A percentile compares a stretch with the other conserved stretches of the same genome.
These are phyloP conservation scores for Threskiornis aethiopicus DNA, from an alignment of 2,797 vertebrate genomes.

Conservation along the genomic window DNA sequence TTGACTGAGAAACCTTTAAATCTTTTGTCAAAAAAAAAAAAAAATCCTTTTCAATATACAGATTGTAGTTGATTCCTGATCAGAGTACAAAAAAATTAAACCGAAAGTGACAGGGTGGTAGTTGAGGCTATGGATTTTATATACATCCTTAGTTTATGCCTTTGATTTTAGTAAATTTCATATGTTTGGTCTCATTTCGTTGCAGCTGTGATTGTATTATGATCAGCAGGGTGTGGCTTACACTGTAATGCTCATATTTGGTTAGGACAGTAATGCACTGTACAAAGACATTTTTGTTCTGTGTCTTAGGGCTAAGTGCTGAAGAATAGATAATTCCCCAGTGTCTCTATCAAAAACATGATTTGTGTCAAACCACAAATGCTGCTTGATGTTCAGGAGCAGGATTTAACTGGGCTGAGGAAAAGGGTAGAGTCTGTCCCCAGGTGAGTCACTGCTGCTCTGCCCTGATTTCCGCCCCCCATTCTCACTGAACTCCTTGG, in stretches of 20 bases:
- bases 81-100: neutral
- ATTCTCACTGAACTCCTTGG: neutral
- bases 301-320: neutral
- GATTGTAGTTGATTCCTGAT: neutral
- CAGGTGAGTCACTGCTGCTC: neutral
- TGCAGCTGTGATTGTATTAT: neutral
- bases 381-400: neutral
- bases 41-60: neutral
- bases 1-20: neutral
- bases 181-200: neutral
- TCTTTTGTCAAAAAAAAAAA: neutral
- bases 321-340: neutral
- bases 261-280: neutral
- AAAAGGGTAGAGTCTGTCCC: neutral
- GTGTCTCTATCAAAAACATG: neutral
- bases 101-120: neutral
- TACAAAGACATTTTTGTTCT: neutral
- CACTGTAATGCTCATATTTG: rapidly evolving
- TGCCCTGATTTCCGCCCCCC: neutral
- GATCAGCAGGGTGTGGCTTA: neutral
- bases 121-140: neutral
- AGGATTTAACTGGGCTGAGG: neutral
- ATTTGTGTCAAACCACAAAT: neutral
- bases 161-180: neutral
- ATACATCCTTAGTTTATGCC: neutral